Base-by-base conservation (phyloP, 2,113 vertebrate genomes). In the Dermatemys mawii region DNA sequence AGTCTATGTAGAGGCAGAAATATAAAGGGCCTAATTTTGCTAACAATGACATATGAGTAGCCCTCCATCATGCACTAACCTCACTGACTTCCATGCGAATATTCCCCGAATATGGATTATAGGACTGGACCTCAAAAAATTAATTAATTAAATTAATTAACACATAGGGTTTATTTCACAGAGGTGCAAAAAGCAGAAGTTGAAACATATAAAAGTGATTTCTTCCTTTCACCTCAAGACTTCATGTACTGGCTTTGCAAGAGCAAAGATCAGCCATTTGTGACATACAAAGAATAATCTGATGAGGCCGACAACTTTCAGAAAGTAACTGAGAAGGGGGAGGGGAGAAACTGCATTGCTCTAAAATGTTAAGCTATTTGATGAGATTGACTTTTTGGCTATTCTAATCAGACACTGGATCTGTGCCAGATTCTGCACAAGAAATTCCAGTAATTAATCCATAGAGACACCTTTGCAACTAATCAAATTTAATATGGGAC, bases 361-460 rank as follows among this genome's bases (percentile, higher is more conserved):
- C 48, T 89, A 86, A 89, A 60, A 78, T 46, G 22, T 63, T 91
- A 90, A 78, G 26, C 75, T 35, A 16, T 53, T 76, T 93, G 73
- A 9, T 27, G 44, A 84, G 83, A 89, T 90, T 76, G 29, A 29
- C 87, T 92, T 91, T 89, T 84, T 60, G 24, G 84, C 44, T 44
- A 67, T 70, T 87, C 46, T 78, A 32, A 4, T 93, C 24, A 14
- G 91, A 83, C 53, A 86, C 38, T 87, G 49, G 76, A 44, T 48
- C 11, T 84, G 76, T 97, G 93, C 95, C 94, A 97, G 92, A 83
- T 89, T 11, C 19, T 86, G 48, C 53, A 53, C 32, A 94, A 93
- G 76, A 95, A 92, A 92, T 95, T 41, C 83, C 73, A 78, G 88
- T 97, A 97, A 97, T 97, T 98, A 97, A 96, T 97, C 95, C 95